These are phyloP conservation scores for Embiotoca jacksoni DNA, from an alignment of 2,113 vertebrate species.

Conservation along the genomic window DNA sequence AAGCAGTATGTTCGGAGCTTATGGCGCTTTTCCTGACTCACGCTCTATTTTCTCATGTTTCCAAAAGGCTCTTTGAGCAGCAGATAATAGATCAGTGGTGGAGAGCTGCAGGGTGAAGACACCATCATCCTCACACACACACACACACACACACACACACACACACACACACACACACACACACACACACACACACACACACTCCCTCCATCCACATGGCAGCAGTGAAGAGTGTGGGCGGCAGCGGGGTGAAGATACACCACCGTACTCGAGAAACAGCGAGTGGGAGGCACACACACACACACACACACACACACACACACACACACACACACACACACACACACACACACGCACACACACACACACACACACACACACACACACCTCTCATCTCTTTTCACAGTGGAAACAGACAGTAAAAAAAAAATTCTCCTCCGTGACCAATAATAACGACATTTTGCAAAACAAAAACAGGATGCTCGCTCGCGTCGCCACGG, in stretches of 20 bases:
- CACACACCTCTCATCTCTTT: constrained; percentile 8
- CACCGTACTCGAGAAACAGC: constrained; percentile 49
- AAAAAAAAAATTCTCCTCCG: not conserved
- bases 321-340: no score
- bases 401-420: constrained; percentile 42
- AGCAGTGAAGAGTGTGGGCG: constrained; percentile 45
- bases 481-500: constrained; percentile 14
- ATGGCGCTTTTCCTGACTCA: constrained; percentile 52
- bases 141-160: no score
- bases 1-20: constrained; percentile 22
- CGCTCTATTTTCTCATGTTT: constrained; percentile 56
- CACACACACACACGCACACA: no score
- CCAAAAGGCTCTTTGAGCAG: constrained; percentile 54
- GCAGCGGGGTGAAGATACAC: constrained; percentile 64
- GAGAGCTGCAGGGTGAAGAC: constrained; percentile 30
- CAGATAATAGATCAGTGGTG: constrained; percentile 55
- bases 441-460: no score
- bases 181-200: no score
- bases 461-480: no score
- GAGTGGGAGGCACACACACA: constrained; percentile 58
- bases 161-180: no score
- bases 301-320: no score
- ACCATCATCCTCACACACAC: constrained; percentile 7
- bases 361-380: no score
- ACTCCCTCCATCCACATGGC: not conserved